Base-by-base conservation (phyloP, 2,888 invertebrate species). In the Drosophila barbarae region DNA sequence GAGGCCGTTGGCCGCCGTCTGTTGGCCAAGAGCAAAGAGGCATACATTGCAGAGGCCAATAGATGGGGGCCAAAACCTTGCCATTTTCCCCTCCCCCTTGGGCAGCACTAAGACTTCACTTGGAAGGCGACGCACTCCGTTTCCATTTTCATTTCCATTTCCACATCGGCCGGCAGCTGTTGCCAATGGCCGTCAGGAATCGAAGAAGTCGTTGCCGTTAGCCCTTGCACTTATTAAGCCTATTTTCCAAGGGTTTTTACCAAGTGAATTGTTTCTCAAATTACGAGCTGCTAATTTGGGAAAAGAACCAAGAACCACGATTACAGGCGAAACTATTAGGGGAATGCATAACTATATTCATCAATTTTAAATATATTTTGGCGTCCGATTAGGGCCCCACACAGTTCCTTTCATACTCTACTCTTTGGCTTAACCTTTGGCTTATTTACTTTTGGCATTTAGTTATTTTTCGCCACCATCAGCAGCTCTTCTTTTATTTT, bases 101-200 rank as follows among this genome's bases (percentile, higher is more conserved):
- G 65, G 73, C 77, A 79, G 81, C 84, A 65, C 76, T 76, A 83
- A 67, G 72, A 75, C 81, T 83, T 79, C 84, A 77, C 81, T 77
- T 73, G 60, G 72, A 18, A 55, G 26, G 41, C 55, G 32, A 26
- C 47, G 41, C 21, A 46, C 30, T 32, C 21, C 30, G 12, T 8
- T 44, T 39, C 46, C 47, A 41, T 28, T 42, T 26, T n/a, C 28
- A 44, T 28, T 15, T n/a, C 28, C 32, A n/a, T 8, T 36, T 35
- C 38, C 51, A 41, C 13, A 23, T 18, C 23, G 12, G 23, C 35
- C 56, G 50, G 34, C 73, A 59, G 67, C 42, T 76, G 76, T 47
- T 64, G 58, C 65, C 65, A 58, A 54, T 64, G 46, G 57, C 58
- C 51, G 44, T 49, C 56, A 60, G 64, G 36, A 58, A 65, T 53